Evolutionary conservation across 1,140 invertebrate species (phyloP), one percentile per base, ranked within the genome.

Genomic region (Plodia interpunctella): DNA sequence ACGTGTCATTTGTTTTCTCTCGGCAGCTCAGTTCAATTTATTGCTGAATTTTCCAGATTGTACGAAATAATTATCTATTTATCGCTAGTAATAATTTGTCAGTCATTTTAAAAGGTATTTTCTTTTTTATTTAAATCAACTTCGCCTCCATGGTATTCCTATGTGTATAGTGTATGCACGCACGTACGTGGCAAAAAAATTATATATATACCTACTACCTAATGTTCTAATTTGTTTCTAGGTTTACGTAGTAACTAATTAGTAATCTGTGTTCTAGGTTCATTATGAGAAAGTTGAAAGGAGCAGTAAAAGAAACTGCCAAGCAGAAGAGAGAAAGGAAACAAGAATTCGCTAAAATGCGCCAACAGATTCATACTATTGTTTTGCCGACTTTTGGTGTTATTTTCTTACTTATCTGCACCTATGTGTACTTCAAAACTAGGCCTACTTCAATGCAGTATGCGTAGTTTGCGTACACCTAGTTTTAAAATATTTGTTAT

Each of bases 321-420:
- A 95, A 94, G 80, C 95, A 97, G 79, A 96, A 95, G 75, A 93
- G 94, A 60, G 94, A 96, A 70, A 90, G 95, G 20, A 96, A 95
- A 84, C 94, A 94, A 78, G 95, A 96, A 66, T 96, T 96, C 71
- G 83, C 94, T 4, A 93, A 95, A 80, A 94, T 94, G 66, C 94
- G 95, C 65, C 93, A 94, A 71, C 92, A 95, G 76, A 89, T 95
- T 5, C 93, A 94, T 66, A 96, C 94, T 0, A 88, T 96, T 35
- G 95, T 94, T 19, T 75, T 96, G 62, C 95, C 95, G 5, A 93
- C 93, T 18, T 67, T 96, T 25, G 91, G 83, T 44, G 92, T 93
- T 11, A 87, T 95, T 65, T 93, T 94, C 68, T 72, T 94, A 13
- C 80, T 96, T n/a, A 94, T 96, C 71, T 92, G 92, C 49, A 92